Evolutionary conservation across 2,113 vertebrate species (phyloP), one percentile per base, ranked within the genome.

Genomic region (Pholis gunnellus): DNA sequence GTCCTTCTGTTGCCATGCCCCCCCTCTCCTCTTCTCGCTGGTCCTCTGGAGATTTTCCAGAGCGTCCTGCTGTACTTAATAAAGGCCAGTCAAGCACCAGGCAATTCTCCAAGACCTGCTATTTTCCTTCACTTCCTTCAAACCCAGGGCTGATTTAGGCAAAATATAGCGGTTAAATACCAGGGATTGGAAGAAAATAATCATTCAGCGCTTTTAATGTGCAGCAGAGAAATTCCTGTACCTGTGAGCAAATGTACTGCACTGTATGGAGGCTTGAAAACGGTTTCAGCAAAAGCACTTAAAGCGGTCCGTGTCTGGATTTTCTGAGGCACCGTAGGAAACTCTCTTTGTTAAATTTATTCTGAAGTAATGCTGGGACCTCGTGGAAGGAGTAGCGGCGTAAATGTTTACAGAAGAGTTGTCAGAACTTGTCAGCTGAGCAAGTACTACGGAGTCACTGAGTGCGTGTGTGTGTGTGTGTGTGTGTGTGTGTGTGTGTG

Each of bases 51-150:
- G 92, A 46, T 65, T 92, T 94, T 95, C 96, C 97, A 97, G 82
- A 86, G 83, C 95, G 91, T 85, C 88, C 94, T 93, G 94, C 95
- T 96, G 96, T 94, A 95, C 95, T 96, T 96, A 97, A 97, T 97
- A 94, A 96, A 97, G 94, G 92, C 95, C 96, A 96, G 96, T 96
- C 94, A 95, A 95, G 95, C 92, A 92, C 94, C 94, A 93, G 96
- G 96, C 96, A 95, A 54, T 42, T 40, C 82, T 97, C 96, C 97
- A 97, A 93, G 93, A 94, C 87, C 88, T 93, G 92, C 88, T 94
- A 94, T 96, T 96, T 96, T 92, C 88, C 93, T 94, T 76, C 85
- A 92, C 91, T 96, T 96, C 91, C 92, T 92, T 95, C 94, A 95
- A 96, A 95, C 94, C 94, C 85, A 11, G 88, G 94, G 88, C 88